These are phyloP conservation scores for Latrodectus hesperus DNA, from an alignment of 2,888 invertebrate species.

Conservation along the genomic window DNA sequence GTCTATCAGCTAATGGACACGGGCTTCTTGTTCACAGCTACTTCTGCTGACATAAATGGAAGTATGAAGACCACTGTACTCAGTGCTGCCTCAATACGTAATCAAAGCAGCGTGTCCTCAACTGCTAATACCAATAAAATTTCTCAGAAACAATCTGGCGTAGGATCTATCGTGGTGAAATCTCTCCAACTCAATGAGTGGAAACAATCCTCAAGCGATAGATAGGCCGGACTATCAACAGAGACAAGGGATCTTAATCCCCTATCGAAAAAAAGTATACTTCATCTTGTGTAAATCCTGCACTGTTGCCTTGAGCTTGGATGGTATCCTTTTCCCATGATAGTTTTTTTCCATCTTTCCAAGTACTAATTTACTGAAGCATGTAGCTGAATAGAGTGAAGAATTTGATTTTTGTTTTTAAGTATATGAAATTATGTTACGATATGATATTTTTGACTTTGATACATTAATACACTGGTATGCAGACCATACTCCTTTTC, in stretches of 20 bases:
- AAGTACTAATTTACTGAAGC: neutral
- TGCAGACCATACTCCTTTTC: no score
- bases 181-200: constrained; percentile 1
- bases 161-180: neutral
- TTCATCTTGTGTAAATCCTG: neutral
- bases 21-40: no score
- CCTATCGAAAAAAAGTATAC: neutral
- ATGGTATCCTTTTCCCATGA: neutral
- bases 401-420: no score
- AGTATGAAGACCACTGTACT: neutral
- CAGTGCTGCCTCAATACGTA: neutral
- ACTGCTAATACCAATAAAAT: neutral
- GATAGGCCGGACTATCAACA: neutral
- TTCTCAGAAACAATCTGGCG: neutral
- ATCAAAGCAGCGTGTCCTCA: constrained; percentile 11
- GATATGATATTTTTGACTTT: no score
- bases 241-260: constrained; percentile 7
- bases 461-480: no score
- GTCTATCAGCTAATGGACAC: no score
- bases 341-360: neutral
- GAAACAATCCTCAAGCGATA: neutral
- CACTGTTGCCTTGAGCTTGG: neutral
- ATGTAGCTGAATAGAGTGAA: neutral
- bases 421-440: no score
- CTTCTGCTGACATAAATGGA: no score